These are phyloP conservation scores for Drosophila sordidapex DNA, from an alignment of 2,888 invertebrate genomes.

Conservation along the genomic window DNA sequence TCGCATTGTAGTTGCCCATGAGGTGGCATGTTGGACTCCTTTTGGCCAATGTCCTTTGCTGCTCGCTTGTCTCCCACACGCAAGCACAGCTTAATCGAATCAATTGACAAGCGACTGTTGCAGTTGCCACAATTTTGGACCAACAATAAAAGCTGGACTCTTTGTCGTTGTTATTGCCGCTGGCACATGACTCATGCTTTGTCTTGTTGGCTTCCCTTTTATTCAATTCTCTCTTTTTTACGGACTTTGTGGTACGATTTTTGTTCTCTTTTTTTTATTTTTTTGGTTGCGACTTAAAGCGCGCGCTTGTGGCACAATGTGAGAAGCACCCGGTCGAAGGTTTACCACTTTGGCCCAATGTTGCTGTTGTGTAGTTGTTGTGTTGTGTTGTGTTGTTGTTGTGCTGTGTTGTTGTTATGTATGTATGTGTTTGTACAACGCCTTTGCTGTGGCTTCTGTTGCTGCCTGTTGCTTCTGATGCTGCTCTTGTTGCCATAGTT, in stretches of 20 bases:
- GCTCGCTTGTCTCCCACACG: neutral
- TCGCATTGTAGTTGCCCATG: neutral
- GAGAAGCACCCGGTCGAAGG: slow-evolving; percentile 54
- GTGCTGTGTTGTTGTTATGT: slow-evolving; percentile 40
- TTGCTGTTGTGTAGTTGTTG: slow-evolving; percentile 18
- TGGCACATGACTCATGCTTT: slow-evolving; percentile 59
- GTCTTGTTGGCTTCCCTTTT: slow-evolving; percentile 37
- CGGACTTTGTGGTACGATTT: slow-evolving; percentile 14
- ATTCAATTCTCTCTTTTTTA: slow-evolving; percentile 13
- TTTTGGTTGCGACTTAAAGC: slow-evolving; percentile 55
- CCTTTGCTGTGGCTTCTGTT: slow-evolving; percentile 70
- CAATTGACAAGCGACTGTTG: slow-evolving; percentile 34
- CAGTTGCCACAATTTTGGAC: slow-evolving; percentile 24
- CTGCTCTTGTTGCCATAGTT: slow-evolving; percentile 62
- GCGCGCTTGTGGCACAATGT: slow-evolving; percentile 56
- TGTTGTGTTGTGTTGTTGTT: slow-evolving; percentile 32
- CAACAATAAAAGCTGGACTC: slow-evolving; percentile 43
- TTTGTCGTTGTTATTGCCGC: slow-evolving; percentile 23
- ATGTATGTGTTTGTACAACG: slow-evolving; percentile 70
- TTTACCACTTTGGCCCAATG: slow-evolving; percentile 47
- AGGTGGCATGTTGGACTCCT: slow-evolving; percentile 1
- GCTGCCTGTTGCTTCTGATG: slow-evolving; percentile 48
- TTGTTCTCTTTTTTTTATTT: slow-evolving; percentile 6
- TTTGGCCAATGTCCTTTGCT: neutral
- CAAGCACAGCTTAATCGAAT: slow-evolving; percentile 57